Evolutionary conservation across 2,888 invertebrate genomes (phyloP).

Genomic region (Furcula furcula): DNA sequence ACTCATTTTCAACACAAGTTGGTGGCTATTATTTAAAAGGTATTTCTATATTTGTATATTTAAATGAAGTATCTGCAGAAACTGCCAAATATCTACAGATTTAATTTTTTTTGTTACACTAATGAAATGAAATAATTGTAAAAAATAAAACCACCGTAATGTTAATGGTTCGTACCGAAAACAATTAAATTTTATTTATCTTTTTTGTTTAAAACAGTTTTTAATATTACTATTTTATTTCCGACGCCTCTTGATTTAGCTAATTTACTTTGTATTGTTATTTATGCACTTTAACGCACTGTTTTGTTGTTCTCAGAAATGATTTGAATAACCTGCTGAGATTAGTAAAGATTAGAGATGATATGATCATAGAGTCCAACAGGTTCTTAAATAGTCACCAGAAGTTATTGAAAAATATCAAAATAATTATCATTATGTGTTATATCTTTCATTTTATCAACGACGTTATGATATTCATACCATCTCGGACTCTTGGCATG

Average conservation of each 20-base stretch:
- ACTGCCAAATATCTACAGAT: too few relatives aligned
- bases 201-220: too few relatives aligned
- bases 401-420: slow-evolving; percentile 30
- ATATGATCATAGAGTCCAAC: slow-evolving; percentile 20
- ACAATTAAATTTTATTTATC: too few relatives aligned
- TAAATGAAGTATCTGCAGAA: too few relatives aligned
- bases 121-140: too few relatives aligned
- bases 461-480: slow-evolving; percentile 37
- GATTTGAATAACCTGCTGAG: slow-evolving; percentile 26
- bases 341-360: slow-evolving; percentile 30
- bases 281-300: background rate
- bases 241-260: too few relatives aligned
- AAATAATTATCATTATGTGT: slow-evolving; percentile 34
- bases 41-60: too few relatives aligned
- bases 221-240: too few relatives aligned
- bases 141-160: too few relatives aligned
- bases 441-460: slow-evolving; percentile 39
- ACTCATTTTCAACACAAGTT: slow-evolving; percentile 23
- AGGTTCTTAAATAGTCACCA: slow-evolving; percentile 17
- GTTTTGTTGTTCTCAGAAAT: slow-evolving; percentile 19
- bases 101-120: too few relatives aligned
- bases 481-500: slow-evolving; percentile 29
- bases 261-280: too few relatives aligned
- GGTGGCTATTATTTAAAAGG: slow-evolving; percentile 41
- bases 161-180: too few relatives aligned